Evolutionary conservation across 2,797 vertebrate genomes (phyloP).

Genomic region (Micropoecilia bifurca): DNA sequence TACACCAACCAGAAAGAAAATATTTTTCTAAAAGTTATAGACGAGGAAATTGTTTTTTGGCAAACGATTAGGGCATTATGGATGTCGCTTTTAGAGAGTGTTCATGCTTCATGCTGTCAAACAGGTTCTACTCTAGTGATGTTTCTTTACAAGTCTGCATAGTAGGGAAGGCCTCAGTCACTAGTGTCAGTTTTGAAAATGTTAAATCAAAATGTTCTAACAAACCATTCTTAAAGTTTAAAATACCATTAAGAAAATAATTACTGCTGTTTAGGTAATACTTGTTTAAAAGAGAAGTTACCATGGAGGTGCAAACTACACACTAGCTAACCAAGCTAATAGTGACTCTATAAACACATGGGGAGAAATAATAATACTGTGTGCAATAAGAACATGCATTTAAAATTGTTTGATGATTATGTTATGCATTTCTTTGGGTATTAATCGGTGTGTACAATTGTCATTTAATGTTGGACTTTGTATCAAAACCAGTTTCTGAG

Average conservation of each 20-base stretch:
- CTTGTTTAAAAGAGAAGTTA: neutral
- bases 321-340: neutral
- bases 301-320: neutral
- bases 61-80: neutral
- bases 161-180: neutral
- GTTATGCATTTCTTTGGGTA: neutral
- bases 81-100: neutral
- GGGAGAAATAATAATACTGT: neutral
- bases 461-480: neutral
- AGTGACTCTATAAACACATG: neutral
- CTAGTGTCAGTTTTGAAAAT: neutral
- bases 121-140: neutral
- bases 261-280: neutral
- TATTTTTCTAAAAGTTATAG: neutral
- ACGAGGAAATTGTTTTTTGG: neutral
- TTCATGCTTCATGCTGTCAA: neutral
- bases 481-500: neutral
- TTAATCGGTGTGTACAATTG: neutral
- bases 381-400: neutral
- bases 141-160: neutral
- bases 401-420: neutral
- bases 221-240: neutral
- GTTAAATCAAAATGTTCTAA: neutral
- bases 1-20: neutral
- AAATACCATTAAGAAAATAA: neutral